Evolutionary conservation across 2,888 invertebrate species (phyloP), one percentile per base, ranked within the genome.

Genomic region (Trichogramma dendrolimi): DNA sequence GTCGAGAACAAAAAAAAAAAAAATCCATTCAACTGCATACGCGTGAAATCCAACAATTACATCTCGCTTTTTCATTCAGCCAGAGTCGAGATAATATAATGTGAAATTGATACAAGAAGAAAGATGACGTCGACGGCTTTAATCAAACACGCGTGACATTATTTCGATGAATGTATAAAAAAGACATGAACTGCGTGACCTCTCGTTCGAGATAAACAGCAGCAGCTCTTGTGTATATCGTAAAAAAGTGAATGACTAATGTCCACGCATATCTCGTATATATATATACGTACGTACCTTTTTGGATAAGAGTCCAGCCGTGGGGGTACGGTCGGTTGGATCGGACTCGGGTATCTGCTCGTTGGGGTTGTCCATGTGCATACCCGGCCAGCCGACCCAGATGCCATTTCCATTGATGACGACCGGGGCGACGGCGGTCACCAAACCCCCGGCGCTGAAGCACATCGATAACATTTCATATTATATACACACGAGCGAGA

Each of bases 381-480:
- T 85, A 8, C 94, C 94, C 0, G 94, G 89, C 94, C 94, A 94
- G 68, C 94, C 94, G 47, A 94, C 92, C 94, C 94, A 94, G 61
- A 92, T 83, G 50, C 94, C 94, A 70, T 85, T 85, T 57, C 92
- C 88, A 66, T 89, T 87, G 68, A 93, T 90, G 5, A 94, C 93
- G 7, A 94, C 92, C 0, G 94, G 94, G 39, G 93, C 93, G 6
- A 94, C 93, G 0, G 94, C 94, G 6, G 93, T 94, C 27, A 94
- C 94, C 69, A 94, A 82, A 60, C 94, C 94, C 62, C 94, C 94
- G 75, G 94, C 94, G 79, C 94, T 94, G 77, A 47, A 81, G 79
- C 52, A 64, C 55, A 48, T 50, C 55, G 48, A 5, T 38, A 59
- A 56, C 6, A n/a, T 2, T 7, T 10, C 6, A 40, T n/a, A 44